These are phyloP conservation scores for Desmophyllum pertusum DNA, from an alignment of 92 coral and sea anemone species.

Conservation along the genomic window DNA sequence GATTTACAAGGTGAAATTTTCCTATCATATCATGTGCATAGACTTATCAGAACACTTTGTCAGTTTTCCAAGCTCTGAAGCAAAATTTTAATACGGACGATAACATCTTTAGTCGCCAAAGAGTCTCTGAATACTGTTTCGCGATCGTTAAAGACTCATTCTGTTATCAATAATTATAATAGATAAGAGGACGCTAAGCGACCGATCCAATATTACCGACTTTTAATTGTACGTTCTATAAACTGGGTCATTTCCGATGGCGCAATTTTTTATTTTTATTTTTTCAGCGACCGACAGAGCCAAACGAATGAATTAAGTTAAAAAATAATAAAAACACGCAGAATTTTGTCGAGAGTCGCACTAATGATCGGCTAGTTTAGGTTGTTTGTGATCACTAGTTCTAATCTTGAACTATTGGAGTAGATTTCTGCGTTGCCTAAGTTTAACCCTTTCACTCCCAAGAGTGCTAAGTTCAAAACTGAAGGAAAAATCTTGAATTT, in stretches of 20 bases:
- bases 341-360: background rate
- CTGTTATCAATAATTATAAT: background rate
- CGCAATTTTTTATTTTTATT: background rate
- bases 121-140: background rate
- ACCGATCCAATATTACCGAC: background rate
- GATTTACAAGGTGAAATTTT: background rate
- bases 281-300: background rate
- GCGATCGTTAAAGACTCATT: background rate
- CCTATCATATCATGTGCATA: background rate
- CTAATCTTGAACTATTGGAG: background rate
- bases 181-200: background rate
- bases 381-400: background rate
- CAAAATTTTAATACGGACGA: background rate
- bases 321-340: background rate
- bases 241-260: background rate
- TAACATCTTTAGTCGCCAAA: background rate
- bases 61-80: background rate
- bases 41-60: background rate
- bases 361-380: background rate
- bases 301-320: background rate
- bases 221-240: background rate
- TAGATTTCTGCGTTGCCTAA: background rate
- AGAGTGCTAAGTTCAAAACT: too few relatives aligned
- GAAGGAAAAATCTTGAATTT: too few relatives aligned
- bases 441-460: too few relatives aligned